Conservation (phyloP, 2,113 vertebrate genomes). For the Ptyas mucosa region DNA sequence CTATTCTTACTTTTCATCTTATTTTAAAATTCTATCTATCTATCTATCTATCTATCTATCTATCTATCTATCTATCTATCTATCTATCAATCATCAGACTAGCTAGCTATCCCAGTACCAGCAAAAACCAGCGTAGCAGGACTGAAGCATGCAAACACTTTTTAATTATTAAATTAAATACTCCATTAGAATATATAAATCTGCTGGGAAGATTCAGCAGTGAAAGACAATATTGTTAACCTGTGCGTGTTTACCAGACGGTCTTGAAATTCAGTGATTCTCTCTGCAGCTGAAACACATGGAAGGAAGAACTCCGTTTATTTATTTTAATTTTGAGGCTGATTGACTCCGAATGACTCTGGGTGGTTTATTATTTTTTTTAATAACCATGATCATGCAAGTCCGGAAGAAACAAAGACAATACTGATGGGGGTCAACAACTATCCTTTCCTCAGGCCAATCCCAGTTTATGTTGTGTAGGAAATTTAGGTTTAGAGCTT, state of each 20-base stretch:
- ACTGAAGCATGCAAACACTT: not conserved
- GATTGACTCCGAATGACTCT: not conserved
- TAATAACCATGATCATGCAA: not conserved
- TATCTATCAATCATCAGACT: too few relatives aligned
- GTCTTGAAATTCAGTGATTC: not conserved
- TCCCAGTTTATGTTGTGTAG: not conserved
- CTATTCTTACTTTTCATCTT: not conserved
- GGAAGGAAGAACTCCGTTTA: not conserved
- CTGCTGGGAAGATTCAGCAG: not conserved
- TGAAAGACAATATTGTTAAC: not conserved
- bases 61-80: too few relatives aligned
- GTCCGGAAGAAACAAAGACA: not conserved
- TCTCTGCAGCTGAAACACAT: not conserved
- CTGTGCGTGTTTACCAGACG: not conserved
- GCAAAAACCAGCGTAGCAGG: not conserved
- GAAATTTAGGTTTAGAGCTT: not conserved
- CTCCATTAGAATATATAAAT: not conserved
- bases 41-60: too few relatives aligned
- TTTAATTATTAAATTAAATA: not conserved
- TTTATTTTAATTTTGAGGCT: not conserved
- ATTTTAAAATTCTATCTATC: not conserved
- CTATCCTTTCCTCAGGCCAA: too few relatives aligned
- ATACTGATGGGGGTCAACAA: too few relatives aligned
- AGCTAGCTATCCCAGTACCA: not conserved
- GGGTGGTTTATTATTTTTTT: not conserved